A percentile compares a stretch with the other conserved stretches of the same genome.
These are phyloP conservation scores for Glaucomys volans DNA, from an alignment of 2,113 vertebrate species.

Conservation along the genomic window DNA sequence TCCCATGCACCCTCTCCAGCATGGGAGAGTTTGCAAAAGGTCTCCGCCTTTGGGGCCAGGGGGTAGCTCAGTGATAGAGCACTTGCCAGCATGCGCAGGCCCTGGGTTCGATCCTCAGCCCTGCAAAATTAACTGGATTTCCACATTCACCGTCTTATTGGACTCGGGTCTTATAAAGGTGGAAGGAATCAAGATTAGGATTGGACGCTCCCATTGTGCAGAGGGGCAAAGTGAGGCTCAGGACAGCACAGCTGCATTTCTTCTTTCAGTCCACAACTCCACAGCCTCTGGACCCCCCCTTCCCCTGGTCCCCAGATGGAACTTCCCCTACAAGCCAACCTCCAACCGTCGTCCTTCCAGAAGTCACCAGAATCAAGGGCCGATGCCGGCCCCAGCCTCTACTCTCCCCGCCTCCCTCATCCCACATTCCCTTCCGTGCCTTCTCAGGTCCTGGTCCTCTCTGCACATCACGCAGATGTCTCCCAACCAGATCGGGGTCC, in stretches of 20 bases:
- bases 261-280: no score
- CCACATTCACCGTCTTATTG: not conserved
- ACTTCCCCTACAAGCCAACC: not conserved
- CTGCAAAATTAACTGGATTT: not conserved
- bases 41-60: not conserved
- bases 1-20: not conserved
- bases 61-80: not conserved
- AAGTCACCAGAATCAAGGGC: not conserved
- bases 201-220: not conserved
- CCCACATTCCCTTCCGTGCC: no score
- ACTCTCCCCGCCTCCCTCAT: no score
- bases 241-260: no score
- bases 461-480: not conserved
- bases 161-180: not conserved
- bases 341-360: no score
- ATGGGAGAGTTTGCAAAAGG: not conserved
- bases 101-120: not conserved
- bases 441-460: not conserved
- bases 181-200: not conserved
- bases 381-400: accelerated
- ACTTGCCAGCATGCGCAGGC: accelerated
- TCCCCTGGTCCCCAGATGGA: not conserved
- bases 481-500: not conserved
- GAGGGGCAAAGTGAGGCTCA: not conserved
- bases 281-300: not conserved